Evolutionary conservation across 2,113 vertebrate species (phyloP).

Genomic region (cattle (Bos taurus)): DNA sequence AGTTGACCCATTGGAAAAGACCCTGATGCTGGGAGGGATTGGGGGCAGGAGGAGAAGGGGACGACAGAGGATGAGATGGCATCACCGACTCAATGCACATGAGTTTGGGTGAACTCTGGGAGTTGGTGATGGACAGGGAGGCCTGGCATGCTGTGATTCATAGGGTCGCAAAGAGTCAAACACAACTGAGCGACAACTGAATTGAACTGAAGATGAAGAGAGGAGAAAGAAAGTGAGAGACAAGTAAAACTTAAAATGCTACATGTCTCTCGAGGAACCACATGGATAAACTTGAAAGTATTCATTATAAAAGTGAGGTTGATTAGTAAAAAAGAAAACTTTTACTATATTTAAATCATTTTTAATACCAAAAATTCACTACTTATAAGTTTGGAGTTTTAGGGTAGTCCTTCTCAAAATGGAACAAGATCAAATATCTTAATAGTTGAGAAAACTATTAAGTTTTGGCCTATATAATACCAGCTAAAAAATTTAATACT

Average conservation of each 20-base stretch:
- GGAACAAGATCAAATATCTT: neutral
- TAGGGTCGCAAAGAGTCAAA: too few species aligned
- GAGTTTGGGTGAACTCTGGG: too few species aligned
- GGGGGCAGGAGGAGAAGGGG: too few species aligned
- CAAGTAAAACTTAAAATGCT: neutral
- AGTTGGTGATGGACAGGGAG: too few species aligned
- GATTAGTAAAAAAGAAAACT: neutral
- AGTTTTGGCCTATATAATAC: neutral
- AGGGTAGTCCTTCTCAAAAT: neutral
- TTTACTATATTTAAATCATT: neutral
- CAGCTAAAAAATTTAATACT: conserved; percentile 8
- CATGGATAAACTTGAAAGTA: conserved; percentile 3
- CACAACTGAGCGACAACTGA: too few species aligned
- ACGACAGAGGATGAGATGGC: too few species aligned
- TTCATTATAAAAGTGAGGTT: neutral
- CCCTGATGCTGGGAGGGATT: too few species aligned
- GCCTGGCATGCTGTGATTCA: too few species aligned
- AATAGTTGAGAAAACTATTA: neutral
- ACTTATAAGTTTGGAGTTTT: neutral
- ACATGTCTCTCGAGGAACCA: neutral
- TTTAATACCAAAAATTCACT: neutral
- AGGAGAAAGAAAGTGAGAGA: neutral
- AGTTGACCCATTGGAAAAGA: too few species aligned
- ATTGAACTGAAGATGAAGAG: neutral
- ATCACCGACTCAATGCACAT: too few species aligned